Evolutionary conservation across 2,797 vertebrate species (phyloP), one percentile per base, ranked within the genome.

Genomic region (Limosa lapponica): DNA sequence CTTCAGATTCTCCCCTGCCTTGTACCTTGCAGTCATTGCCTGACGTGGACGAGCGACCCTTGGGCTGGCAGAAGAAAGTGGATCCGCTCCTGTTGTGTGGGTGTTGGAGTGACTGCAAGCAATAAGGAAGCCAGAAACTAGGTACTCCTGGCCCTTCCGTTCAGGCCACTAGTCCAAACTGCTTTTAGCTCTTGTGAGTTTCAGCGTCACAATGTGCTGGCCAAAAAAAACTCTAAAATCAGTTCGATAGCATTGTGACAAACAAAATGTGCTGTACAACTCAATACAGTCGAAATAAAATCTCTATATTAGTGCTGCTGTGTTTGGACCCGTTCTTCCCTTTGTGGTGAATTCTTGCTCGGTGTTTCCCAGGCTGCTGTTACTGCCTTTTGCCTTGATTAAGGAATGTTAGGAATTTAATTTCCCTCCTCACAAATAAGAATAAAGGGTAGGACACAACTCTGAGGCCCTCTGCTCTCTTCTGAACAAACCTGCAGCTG

Each of bases 271-370:
- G 98, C 98, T 98, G 97, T 98, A 98, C 97, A 97, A 97, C 97
- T 98, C 96, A 93, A 98, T 96, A 97, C 98, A 89, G 93, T 98
- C 34, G 5, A 97, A 98, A 98, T 98, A 98, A 98, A 98, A 98
- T 98, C 98, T 98, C 97, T 98, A 98, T 98, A 98, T 98, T 98
- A 98, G 98, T 98, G 98, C 97, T 97, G 98, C 96, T 98, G 97
- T 89, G 97, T 98, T 96, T 90, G 96, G 87, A 80, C 51, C 91
- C 89, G 4, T 97, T 96, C 79, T 87, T 94, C 36, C 30, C 27
- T 34, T 24, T 4, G 4, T 19, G n/a, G 22, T 44, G 52, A 46
- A 7, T 59, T 80, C 36, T 94, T 66, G 34, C 11, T 11, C 4
- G 1, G 10, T 7, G 10, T 1, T 25, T 43, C 67, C 64, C 37